These are phyloP conservation scores for Myrmecophaga tridactyla DNA, from an alignment of 2,113 vertebrate genomes.

Conservation along the genomic window DNA sequence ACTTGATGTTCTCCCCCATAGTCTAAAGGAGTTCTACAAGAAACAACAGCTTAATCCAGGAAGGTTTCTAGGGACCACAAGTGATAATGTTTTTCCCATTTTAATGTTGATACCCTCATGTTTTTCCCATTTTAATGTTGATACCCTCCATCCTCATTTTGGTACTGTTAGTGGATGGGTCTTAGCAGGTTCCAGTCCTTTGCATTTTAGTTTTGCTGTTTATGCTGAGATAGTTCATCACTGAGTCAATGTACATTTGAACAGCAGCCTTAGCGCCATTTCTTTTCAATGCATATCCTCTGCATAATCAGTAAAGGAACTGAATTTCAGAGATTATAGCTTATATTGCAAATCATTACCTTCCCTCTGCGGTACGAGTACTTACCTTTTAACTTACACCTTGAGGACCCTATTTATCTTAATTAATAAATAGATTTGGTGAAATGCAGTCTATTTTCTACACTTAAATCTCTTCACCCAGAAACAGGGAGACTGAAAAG, in stretches of 20 bases:
- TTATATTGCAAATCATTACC: not conserved
- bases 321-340: constrained; percentile 24
- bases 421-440: not conserved
- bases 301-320: not conserved
- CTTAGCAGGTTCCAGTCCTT: not conserved
- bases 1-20: not conserved
- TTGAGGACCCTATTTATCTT: not conserved
- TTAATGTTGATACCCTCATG: too few relatives aligned
- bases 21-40: not conserved
- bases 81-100: not conserved
- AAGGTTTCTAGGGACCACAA: not conserved
- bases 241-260: not conserved
- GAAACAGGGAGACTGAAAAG: not conserved
- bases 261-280: not conserved
- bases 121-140: not conserved
- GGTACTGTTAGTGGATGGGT: not conserved
- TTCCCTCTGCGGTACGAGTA: not conserved
- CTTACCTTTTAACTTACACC: constrained; percentile 31
- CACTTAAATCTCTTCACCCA: not conserved
- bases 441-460: not conserved
- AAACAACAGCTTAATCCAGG: not conserved
- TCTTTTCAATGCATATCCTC: not conserved
- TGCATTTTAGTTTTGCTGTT: not conserved
- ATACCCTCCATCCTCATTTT: not conserved
- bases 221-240: not conserved